Conservation (phyloP, 2,888 invertebrate species). For the Plebejus argus region DNA sequence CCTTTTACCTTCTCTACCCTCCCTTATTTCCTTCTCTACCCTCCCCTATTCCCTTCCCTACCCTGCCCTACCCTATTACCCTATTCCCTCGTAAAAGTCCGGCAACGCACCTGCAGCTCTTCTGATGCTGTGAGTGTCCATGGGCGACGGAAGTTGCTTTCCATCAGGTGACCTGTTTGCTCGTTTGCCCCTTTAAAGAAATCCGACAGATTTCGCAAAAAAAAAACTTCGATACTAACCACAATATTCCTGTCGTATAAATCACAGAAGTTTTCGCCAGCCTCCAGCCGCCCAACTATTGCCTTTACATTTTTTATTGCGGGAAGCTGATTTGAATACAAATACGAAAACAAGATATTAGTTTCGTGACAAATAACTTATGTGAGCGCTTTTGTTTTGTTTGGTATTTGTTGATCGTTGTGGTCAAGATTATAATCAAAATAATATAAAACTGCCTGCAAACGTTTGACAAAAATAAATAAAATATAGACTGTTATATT, state of each 20-base stretch:
- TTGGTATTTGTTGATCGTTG: neutral
- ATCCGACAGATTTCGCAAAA: neutral
- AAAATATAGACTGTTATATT: too few species aligned
- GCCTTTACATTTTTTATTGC: constrained; percentile 44
- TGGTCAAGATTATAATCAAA: neutral
- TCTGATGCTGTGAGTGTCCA: too few species aligned
- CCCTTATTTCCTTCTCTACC: too few species aligned
- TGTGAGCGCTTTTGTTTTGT: neutral
- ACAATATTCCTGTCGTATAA: constrained; percentile 8
- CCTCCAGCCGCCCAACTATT: constrained; percentile 40
- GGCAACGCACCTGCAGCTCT: too few species aligned
- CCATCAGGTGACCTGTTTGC: too few species aligned
- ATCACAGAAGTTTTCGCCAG: constrained; percentile 21
- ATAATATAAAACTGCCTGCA: neutral
- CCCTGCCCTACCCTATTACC: too few species aligned
- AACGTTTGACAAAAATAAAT: neutral
- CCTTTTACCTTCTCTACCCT: too few species aligned
- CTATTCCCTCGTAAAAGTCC: too few species aligned
- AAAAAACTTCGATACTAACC: constrained; percentile 6
- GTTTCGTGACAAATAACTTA: constrained; percentile 14
- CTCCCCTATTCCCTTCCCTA: too few species aligned
- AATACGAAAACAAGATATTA: constrained; percentile 25
- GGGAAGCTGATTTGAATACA: constrained; percentile 44
- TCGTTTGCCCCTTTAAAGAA: too few species aligned
- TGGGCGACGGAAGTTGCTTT: too few species aligned